Percentiles rank a stretch among this genome's conserved stretches.
Conservation (phyloP, 2,113 vertebrate species). For the Capra hircus region DNA sequence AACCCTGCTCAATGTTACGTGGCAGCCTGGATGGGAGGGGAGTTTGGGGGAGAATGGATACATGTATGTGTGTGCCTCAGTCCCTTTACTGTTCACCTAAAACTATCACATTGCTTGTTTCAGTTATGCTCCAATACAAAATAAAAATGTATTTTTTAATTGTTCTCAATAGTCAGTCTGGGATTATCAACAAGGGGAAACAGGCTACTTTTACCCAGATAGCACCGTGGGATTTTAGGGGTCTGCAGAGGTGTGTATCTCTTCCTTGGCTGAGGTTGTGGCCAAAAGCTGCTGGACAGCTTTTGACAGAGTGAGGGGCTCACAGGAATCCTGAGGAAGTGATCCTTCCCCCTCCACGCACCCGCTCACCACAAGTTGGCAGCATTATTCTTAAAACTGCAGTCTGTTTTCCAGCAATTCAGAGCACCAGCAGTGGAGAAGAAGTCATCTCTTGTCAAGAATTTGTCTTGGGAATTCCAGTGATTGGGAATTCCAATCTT, state of each 20-base stretch:
- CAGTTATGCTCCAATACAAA: background rate
- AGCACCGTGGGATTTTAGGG: fast-evolving
- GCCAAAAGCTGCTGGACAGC: background rate
- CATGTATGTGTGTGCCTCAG: background rate
- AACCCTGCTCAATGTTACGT: background rate
- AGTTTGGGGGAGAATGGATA: background rate
- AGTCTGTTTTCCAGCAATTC: background rate
- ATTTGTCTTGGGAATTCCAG: background rate
- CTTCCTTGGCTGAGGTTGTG: fast-evolving
- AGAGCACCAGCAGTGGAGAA: background rate
- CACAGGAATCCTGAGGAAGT: background rate
- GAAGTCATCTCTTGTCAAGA: background rate
- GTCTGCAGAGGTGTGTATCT: fast-evolving
- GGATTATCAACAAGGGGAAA: background rate
- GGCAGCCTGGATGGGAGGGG: background rate
- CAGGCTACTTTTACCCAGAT: background rate
- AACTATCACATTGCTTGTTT: background rate
- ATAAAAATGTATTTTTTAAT: background rate
- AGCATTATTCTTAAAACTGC: background rate
- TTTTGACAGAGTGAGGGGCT: background rate
- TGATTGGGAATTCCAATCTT: background rate
- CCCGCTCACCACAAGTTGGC: background rate
- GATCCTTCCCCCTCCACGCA: no score
- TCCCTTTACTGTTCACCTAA: background rate
- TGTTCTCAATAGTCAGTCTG: background rate